Evolutionary conservation across 2,797 vertebrate genomes (phyloP).

Genomic region (Alosa sapidissima): DNA sequence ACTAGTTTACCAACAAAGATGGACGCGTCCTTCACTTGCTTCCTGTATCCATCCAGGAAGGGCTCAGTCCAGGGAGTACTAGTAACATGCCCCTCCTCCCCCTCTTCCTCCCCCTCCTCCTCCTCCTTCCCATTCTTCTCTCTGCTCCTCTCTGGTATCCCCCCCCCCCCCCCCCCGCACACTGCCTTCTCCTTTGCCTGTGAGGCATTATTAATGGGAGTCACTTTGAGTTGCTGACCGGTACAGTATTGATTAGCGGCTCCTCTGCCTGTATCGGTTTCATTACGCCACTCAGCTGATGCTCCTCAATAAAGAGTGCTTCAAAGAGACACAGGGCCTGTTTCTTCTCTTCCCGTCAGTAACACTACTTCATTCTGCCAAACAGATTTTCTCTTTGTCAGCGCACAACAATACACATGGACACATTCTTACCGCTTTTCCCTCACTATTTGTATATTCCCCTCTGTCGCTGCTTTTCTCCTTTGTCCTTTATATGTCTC

Average conservation of each 20-base stretch:
- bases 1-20: background rate
- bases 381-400: background rate
- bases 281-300: constrained; percentile 42
- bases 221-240: constrained; percentile 50
- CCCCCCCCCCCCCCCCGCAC: constrained; percentile 6
- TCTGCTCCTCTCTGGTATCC: background rate
- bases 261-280: constrained; percentile 45
- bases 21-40: background rate
- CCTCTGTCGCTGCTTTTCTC: background rate
- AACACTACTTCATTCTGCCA: background rate
- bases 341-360: background rate
- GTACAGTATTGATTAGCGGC: constrained; percentile 49
- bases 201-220: constrained; percentile 48
- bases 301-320: constrained; percentile 43
- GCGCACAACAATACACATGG: no score
- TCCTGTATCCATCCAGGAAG: background rate
- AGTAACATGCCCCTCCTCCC: background rate
- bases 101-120: background rate
- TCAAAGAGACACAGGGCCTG: background rate
- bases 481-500: constrained; percentile 12
- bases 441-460: background rate
- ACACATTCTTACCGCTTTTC: background rate
- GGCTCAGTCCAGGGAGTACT: background rate
- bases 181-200: constrained; percentile 20
- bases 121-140: constrained; percentile 8